These are phyloP conservation scores for Zingel zingel DNA, from an alignment of 2,113 vertebrate genomes.

Conservation along the genomic window DNA sequence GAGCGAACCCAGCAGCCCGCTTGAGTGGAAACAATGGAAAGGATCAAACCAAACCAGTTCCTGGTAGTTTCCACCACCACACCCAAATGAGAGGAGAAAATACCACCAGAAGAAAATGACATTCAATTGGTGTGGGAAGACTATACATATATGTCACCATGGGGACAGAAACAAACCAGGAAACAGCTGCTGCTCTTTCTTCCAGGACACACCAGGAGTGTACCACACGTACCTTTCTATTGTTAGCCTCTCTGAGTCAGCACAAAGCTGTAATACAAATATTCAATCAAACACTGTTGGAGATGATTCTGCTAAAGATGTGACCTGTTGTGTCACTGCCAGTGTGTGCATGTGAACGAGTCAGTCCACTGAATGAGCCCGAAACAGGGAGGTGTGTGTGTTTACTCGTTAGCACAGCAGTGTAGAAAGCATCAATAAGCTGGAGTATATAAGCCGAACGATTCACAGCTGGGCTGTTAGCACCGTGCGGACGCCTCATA, in stretches of 20 bases:
- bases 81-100: conserved; percentile 35
- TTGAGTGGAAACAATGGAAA: conserved; percentile 62
- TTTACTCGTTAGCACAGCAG: conserved; percentile 34
- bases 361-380: not conserved
- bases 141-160: not conserved
- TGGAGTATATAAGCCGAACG: not conserved
- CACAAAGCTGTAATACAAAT: conserved; percentile 16
- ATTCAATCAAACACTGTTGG: conserved; percentile 22
- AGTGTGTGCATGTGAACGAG: not conserved
- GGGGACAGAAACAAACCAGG: conserved; percentile 1
- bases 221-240: conserved; percentile 21
- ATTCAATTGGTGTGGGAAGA: not conserved
- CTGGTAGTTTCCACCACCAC: conserved; percentile 33
- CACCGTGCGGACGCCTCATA: conserved; percentile 25
- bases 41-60: conserved; percentile 57
- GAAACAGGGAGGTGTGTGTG: conserved; percentile 28
- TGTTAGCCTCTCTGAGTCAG: conserved; percentile 45
- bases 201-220: conserved; percentile 30
- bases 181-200: conserved; percentile 36
- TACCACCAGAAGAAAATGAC: not conserved
- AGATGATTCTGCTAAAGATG: conserved; percentile 26
- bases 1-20: conserved; percentile 48
- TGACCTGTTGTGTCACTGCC: conserved; percentile 33
- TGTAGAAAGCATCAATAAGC: conserved; percentile 22
- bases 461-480: conserved; percentile 25